Percentiles rank a stretch among this genome's conserved stretches.
phyloP scores from a whole-genome alignment of 1,140 invertebrate genomes.

The Arion vulgaris region DNA sequence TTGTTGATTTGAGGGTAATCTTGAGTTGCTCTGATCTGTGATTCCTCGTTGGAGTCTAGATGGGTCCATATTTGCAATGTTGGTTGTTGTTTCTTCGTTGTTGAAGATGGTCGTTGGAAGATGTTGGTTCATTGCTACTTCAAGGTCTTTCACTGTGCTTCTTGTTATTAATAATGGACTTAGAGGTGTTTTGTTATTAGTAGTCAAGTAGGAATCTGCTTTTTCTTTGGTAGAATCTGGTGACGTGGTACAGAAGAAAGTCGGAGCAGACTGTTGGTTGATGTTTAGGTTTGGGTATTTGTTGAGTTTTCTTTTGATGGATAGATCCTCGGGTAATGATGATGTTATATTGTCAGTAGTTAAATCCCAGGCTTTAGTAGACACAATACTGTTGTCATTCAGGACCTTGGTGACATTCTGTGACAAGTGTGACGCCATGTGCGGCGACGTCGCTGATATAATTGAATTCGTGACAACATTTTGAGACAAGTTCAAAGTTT shows the following conservation, averaged over 20 bases:
- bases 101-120: constrained; percentile 75
- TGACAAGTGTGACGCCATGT: background rate
- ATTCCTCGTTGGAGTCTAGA: too few species aligned
- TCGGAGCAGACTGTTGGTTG: constrained; percentile 23
- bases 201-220: too few species aligned
- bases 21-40: too few species aligned
- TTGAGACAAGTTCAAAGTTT: background rate
- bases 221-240: too few species aligned
- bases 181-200: background rate
- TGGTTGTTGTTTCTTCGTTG: too few species aligned
- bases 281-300: background rate
- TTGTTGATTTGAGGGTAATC: too few species aligned
- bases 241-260: background rate
- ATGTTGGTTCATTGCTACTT: constrained; percentile 97
- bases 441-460: background rate
- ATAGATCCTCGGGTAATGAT: constrained; percentile 53
- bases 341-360: background rate
- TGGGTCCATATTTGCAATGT: too few species aligned
- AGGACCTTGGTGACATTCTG: background rate
- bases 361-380: background rate
- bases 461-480: background rate
- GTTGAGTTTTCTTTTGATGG: constrained; percentile 40
- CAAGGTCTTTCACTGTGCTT: constrained; percentile 88
- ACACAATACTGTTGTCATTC: background rate
- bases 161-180: constrained; percentile 29